phyloP scores from a whole-genome alignment of 2,888 invertebrate species.

The Zhuqinia jingwanae region DNA sequence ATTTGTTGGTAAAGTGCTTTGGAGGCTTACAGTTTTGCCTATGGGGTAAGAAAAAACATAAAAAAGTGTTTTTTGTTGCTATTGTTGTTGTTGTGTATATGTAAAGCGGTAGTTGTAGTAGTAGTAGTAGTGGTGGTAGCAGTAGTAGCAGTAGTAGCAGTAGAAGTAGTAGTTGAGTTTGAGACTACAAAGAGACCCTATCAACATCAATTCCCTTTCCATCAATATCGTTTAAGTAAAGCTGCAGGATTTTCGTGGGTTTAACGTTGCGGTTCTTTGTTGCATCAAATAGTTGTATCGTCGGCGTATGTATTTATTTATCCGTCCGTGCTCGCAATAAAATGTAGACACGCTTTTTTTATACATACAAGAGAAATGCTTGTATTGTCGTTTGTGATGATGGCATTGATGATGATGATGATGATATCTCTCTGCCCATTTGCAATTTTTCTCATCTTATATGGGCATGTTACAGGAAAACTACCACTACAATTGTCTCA shows the following conservation, averaged over 20 bases:
- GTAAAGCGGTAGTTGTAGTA: background rate
- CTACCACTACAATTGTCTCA: slow-evolving; percentile 17
- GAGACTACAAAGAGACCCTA: slow-evolving; percentile 5
- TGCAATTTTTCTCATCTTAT: slow-evolving; percentile 33
- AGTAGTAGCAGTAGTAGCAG: background rate
- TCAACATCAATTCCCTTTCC: slow-evolving; percentile 52
- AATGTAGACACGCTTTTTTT: too few species aligned
- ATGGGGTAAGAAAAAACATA: background rate
- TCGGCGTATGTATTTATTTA: background rate
- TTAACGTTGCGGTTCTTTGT: slow-evolving; percentile 1
- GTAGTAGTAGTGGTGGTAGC: background rate
- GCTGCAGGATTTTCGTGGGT: slow-evolving; percentile 30
- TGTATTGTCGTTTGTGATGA: background rate
- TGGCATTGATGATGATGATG: background rate
- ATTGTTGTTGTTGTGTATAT: background rate
- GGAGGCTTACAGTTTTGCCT: slow-evolving; percentile 21
- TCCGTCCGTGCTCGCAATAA: background rate
- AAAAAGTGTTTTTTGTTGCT: background rate
- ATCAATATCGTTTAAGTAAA: slow-evolving; percentile 56
- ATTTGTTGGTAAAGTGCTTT: slow-evolving; percentile 32
- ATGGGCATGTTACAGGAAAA: slow-evolving; percentile 21
- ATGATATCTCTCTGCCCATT: slow-evolving; percentile 28
- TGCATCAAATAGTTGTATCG: slow-evolving; percentile 3
- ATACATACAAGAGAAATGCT: background rate
- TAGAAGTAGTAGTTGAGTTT: background rate